phyloP scores from a whole-genome alignment of 2,113 vertebrate genomes.

The Periophthalmodon schlosseri region DNA sequence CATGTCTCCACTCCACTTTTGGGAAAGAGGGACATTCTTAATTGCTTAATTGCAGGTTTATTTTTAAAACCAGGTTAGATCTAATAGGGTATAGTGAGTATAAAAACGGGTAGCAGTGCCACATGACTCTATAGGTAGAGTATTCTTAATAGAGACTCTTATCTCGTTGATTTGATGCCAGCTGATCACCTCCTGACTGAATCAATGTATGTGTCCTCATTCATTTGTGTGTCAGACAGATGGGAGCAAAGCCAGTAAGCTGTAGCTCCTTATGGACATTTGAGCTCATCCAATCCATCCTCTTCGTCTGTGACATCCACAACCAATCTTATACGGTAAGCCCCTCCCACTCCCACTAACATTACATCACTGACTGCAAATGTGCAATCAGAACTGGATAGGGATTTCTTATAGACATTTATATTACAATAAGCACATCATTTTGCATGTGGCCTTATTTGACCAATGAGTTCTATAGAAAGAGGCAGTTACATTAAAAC shows the following conservation, averaged over 20 bases:
- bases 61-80: neutral
- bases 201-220: neutral
- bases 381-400: neutral
- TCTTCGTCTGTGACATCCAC: slow-evolving; percentile 25
- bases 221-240: slow-evolving; percentile 38
- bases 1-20: neutral
- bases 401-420: neutral
- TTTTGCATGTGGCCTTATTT: neutral
- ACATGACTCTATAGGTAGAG: slow-evolving; percentile 13
- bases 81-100: neutral
- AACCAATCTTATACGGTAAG: neutral
- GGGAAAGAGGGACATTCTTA: neutral
- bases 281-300: slow-evolving; percentile 62
- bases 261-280: slow-evolving; percentile 56
- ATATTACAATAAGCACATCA: neutral
- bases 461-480: neutral
- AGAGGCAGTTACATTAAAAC: neutral
- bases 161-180: slow-evolving; percentile 2
- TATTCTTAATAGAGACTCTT: slow-evolving; percentile 1
- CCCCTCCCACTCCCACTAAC: slow-evolving; percentile 10
- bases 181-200: neutral
- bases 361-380: neutral
- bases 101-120: slow-evolving; percentile 7
- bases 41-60: neutral
- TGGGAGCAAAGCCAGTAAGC: slow-evolving; percentile 65